Conservation (phyloP, 2,113 vertebrate genomes). For the Eclectus roratus region DNA sequence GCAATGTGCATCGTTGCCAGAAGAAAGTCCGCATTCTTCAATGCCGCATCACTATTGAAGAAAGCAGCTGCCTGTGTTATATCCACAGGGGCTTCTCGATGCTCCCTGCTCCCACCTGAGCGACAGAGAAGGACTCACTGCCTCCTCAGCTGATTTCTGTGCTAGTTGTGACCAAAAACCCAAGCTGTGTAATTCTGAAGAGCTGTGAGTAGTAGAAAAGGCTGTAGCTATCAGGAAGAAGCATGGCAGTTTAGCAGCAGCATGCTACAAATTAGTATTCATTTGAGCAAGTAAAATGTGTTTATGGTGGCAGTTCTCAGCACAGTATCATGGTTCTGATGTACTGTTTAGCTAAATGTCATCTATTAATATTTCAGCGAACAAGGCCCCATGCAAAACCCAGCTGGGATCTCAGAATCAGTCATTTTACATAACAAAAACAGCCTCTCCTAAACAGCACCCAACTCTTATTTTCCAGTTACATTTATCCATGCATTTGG, state of each 20-base stretch:
- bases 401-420: slow-evolving; percentile 17
- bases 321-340: background rate
- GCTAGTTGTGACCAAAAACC: background rate
- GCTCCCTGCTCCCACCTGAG: background rate
- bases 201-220: background rate
- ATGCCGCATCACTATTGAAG: background rate
- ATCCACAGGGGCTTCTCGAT: background rate
- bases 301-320: background rate
- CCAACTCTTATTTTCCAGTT: background rate
- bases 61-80: background rate
- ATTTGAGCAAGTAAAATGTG: background rate
- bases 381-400: slow-evolving; percentile 13
- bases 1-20: background rate
- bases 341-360: slow-evolving; percentile 42
- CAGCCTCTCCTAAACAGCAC: background rate
- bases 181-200: background rate
- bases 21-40: background rate
- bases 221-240: background rate
- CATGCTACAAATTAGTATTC: background rate
- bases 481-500: background rate
- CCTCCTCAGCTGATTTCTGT: background rate
- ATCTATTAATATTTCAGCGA: slow-evolving; percentile 50
- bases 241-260: background rate
- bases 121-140: background rate
- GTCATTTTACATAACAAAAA: background rate